Evolutionary conservation across 1,140 invertebrate genomes (phyloP).

Genomic region (Papilio polyxenes): DNA sequence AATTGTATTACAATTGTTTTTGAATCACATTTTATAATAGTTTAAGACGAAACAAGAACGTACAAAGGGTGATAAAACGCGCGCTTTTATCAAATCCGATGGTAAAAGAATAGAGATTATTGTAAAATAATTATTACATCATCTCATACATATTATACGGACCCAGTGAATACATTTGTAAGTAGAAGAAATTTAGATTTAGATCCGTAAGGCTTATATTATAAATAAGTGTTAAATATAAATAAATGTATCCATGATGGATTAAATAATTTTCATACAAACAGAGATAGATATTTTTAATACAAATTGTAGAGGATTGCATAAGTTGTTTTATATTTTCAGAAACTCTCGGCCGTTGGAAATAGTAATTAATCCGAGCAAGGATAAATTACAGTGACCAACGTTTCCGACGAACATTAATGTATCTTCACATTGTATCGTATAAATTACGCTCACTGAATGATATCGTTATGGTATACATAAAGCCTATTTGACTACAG

Average conservation of each 20-base stretch:
- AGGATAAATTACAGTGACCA: slow-evolving; percentile 25
- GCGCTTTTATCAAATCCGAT: background rate
- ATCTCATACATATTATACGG: too few species aligned
- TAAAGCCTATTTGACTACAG: background rate
- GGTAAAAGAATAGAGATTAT: background rate
- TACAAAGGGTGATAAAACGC: background rate
- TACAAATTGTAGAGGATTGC: background rate
- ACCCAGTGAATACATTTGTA: too few species aligned
- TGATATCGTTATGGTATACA: background rate
- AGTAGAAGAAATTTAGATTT: too few species aligned
- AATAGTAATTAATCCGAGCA: slow-evolving; percentile 21
- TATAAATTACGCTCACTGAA: background rate
- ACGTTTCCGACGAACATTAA: slow-evolving; percentile 7
- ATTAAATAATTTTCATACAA: background rate
- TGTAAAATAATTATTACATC: too few species aligned
- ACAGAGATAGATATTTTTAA: background rate
- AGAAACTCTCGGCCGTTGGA: background rate
- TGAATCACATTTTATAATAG: slow-evolving; percentile 20
- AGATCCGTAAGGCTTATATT: too few species aligned
- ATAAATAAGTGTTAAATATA: too few species aligned
- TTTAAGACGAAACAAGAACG: background rate
- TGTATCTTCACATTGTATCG: slow-evolving; percentile 13
- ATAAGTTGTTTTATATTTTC: background rate
- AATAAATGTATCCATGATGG: background rate
- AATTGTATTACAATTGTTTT: slow-evolving; percentile 24